phyloP scores from a whole-genome alignment of 2,113 vertebrate genomes.

The Thunnus thynnus region DNA sequence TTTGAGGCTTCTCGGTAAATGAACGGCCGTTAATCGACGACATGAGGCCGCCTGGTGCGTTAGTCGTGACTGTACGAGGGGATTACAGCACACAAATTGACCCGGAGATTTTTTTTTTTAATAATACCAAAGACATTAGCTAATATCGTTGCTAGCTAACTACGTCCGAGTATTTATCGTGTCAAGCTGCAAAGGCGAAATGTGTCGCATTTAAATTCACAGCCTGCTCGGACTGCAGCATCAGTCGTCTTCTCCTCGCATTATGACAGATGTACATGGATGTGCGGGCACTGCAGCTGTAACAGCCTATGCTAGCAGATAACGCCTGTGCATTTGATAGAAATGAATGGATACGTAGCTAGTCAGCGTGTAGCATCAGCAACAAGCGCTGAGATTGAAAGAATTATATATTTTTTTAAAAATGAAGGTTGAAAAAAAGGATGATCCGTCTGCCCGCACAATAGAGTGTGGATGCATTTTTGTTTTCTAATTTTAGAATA shows the following conservation, averaged over 20 bases:
- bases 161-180: neutral
- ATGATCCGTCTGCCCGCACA: neutral
- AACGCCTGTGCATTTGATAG: neutral
- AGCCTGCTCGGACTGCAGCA: constrained; percentile 59
- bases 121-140: neutral
- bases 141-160: neutral
- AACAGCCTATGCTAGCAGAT: constrained; percentile 51
- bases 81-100: constrained; percentile 55
- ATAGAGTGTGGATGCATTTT: neutral
- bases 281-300: constrained; percentile 70
- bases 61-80: constrained; percentile 75
- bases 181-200: neutral
- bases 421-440: neutral
- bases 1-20: neutral
- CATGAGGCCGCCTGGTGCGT: constrained; percentile 60
- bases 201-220: neutral
- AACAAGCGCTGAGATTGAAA: neutral
- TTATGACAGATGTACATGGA: constrained; percentile 64
- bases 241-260: constrained; percentile 43
- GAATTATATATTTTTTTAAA: no score
- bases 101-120: constrained; percentile 9
- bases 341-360: constrained; percentile 21
- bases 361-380: neutral
- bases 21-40: constrained; percentile 50
- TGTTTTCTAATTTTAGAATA: neutral